Conservation (phyloP, 2,797 vertebrate species). For the Muscicapa striata region DNA sequence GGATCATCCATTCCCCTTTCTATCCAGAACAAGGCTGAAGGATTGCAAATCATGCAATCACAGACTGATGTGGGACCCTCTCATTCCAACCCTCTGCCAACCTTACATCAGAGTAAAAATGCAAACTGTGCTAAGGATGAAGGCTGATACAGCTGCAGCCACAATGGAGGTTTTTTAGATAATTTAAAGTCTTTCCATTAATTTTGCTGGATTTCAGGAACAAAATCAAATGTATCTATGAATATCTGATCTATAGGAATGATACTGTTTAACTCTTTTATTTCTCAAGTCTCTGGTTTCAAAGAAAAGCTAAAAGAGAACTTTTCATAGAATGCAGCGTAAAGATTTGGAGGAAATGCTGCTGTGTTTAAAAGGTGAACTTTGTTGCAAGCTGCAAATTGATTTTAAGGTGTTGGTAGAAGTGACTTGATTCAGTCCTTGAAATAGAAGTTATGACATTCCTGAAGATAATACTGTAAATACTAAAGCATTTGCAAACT, state of each 20-base stretch:
- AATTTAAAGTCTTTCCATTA: neutral
- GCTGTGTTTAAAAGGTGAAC: neutral
- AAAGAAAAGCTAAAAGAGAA: neutral
- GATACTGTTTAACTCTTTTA: neutral
- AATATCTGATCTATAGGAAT: neutral
- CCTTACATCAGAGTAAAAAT: neutral
- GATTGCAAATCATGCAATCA: neutral
- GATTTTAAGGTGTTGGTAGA: neutral
- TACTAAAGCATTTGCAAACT: neutral
- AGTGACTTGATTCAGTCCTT: neutral
- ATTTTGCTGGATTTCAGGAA: neutral
- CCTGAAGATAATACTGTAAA: neutral
- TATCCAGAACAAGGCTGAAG: neutral
- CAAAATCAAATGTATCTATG: neutral
- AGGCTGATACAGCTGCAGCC: neutral
- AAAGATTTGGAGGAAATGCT: neutral
- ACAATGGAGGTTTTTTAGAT: neutral
- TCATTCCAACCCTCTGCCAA: neutral
- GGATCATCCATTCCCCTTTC: neutral
- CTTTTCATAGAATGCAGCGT: neutral
- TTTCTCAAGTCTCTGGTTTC: neutral
- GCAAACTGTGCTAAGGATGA: neutral
- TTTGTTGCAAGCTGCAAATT: neutral
- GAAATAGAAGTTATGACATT: neutral
- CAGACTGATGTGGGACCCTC: neutral